These are phyloP conservation scores for Aplidium turbinatum DNA, from an alignment of 23 tunicate genomes.

Conservation along the genomic window DNA sequence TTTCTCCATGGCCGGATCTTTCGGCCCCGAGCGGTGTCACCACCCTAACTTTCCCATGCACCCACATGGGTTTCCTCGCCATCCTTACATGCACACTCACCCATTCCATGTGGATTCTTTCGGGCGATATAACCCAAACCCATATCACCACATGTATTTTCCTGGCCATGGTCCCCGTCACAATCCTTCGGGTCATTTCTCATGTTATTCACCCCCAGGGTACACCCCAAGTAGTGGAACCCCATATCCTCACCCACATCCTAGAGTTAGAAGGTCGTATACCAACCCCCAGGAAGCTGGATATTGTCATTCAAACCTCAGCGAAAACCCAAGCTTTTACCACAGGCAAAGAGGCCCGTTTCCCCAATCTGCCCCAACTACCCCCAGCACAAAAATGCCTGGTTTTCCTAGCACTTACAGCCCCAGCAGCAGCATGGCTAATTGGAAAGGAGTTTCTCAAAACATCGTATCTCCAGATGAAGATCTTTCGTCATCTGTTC, in stretches of 20 bases:
- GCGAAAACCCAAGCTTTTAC: background rate
- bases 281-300: background rate
- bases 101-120: constrained; percentile 19
- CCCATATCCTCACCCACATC: background rate
- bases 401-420: no score
- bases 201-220: background rate
- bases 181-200: background rate
- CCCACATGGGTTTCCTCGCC: constrained; percentile 43
- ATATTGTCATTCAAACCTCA: background rate
- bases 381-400: no score
- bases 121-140: background rate
- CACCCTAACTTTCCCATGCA: constrained; percentile 30
- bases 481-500: no score
- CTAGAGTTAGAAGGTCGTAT: background rate
- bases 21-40: constrained; percentile 65
- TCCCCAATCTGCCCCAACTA: no score
- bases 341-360: background rate
- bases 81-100: constrained; percentile 25
- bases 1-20: constrained; percentile 85
- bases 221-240: background rate
- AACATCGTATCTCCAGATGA: no score
- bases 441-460: no score
- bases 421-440: no score
- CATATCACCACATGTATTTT: constrained; percentile 8
- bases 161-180: background rate